Evolutionary conservation across 1,140 invertebrate genomes (phyloP), one percentile per base, ranked within the genome.

Genomic region (Drosophila ironensis): DNA sequence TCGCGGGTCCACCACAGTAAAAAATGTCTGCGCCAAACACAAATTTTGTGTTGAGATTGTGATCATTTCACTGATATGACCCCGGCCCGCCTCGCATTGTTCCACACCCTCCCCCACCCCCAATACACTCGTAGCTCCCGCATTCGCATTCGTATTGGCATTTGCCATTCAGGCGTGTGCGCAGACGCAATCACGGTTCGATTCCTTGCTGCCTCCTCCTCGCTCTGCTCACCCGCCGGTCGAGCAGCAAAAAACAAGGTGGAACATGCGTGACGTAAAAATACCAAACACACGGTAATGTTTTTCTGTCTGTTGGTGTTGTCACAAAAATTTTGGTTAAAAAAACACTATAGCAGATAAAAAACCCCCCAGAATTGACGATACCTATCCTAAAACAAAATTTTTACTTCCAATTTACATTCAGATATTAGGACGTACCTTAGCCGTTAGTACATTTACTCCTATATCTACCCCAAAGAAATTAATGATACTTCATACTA

Each of bases 1-100:
- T 77, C 37, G 71, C 52, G 52, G 56, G 42, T 48, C 53, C 28
- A 50, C 74, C 70, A 72, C 71, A 80, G 78, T 84, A 84, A 86
- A 86, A 82, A 82, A 82, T 78, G 78, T 84, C 78, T 82, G 75
- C 81, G 80, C 80, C 81, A 86, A 86, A 86, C 80, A 86, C 80
- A 86, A 86, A 86, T 75, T 86, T 86, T 86, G 74, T 80, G 80
- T 75, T 80, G 71, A 86, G 80, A 86, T 86, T 80, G 80, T 66
- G 81, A 86, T 86, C 80, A 80, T 75, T 86, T 86, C 81, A 74
- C 80, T 77, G 80, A 84, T 84, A 75, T 72, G 69, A 33, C 48
- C 37, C 37, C 25, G 50, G 42, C 37, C 25, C 35, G 42, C 28
- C 40, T 12, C 25, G 11, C 7, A 14, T 25, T 27, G 4, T 16